Evolutionary conservation across 2,113 vertebrate genomes (phyloP), one percentile per base, ranked within the genome.

Genomic region (Otolemur garnettii): DNA sequence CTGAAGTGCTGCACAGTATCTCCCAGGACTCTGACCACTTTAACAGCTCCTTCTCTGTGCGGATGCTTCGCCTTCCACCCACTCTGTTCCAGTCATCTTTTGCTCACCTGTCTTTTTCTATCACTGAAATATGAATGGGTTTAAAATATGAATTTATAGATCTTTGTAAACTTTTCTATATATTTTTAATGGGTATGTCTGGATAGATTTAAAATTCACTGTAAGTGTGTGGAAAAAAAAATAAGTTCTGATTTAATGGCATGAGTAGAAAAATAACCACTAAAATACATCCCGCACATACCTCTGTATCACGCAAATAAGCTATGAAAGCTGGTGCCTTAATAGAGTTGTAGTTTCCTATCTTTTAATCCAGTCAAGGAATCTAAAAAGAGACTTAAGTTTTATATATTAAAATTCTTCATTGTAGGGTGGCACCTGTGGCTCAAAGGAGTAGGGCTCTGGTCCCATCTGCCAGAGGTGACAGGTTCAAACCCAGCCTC

Each of bases 391-490:
- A 55, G 10, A 12, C 75, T 95, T 90, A 13, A 3, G 55, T 87
- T 92, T 87, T 77, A 81, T 22, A n/a, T n/a, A 87, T 84, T 59
- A 7, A 93, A 89, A n/a, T 42, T 68, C 57, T 28, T 78, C 33
- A 53, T 82, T 83, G 42, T 66, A 55, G n/a, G 30, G 38, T 38
- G 38, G 38, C 38, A 38, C 38, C 38, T 38, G 38, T 38, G 38
- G 38, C 38, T 38, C 38, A 38, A 38, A 38, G 38, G 38, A 4
- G 38, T 38, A 38, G 38, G 38, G 38, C 38, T 2, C 38, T 38
- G 38, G 38, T 38, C 38, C 38, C 38, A 38, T 38, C 38, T 38
- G 38, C 38, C 38, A 38, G 38, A 38, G 38, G 38, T 38, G 38
- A 4, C 38, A 38, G 38, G 38, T 38, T 38, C 38, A 38, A 38